Base-by-base conservation (phyloP, 2,113 vertebrate species). In the Neogobius melanostomus region DNA sequence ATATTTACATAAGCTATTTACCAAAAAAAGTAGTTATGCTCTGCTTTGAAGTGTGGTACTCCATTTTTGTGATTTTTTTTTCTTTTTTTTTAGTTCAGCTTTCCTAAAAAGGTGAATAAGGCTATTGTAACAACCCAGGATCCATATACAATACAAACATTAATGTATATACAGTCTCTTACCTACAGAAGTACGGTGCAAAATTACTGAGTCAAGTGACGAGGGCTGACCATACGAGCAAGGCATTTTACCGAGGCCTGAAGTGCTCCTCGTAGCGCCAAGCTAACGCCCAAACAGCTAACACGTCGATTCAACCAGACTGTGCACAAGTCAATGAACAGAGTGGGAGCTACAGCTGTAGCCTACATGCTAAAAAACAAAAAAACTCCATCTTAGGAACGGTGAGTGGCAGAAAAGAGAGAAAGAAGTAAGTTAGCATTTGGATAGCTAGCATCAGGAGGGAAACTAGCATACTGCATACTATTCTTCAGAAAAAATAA, bases 61-160 rank as follows among this genome's bases (percentile, higher is more conserved):
- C 60, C 68, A 77, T 88, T 88, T 94, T 89, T 93, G 91, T 92
- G 91, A 92, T 6, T 61, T 93, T 82, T 92, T 87, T 57, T 85
- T 36, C 28, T 36, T 36, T 36, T 36, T 36, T 36, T 36, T 36
- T 36, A 36, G 81, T 57, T 83, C 87, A 86, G 82, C 88, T 91
- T 93, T 93, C 91, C 93, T 97, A 97, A 95, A 97, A 98, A 98
- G 91, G 94, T 95, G 95, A 96, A 94, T 99, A 98, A 99, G 97
- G 97, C 98, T 97, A 98, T 95, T 93, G 93, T 95, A 95, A 96
- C 94, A 95, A 94, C 95, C 95, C 94, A 93, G 96, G 95, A 92
- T 95, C 95, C 95, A 96, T 94, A 93, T 94, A 97, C 96, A 94
- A 94, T 95, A 93, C 91, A 95, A 96, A 95, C 96, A 95, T 95